Percentiles rank a stretch among this genome's conserved stretches.
These are phyloP conservation scores for Stomorhina lunata DNA, from an alignment of 2,888 invertebrate genomes.

Conservation along the genomic window DNA sequence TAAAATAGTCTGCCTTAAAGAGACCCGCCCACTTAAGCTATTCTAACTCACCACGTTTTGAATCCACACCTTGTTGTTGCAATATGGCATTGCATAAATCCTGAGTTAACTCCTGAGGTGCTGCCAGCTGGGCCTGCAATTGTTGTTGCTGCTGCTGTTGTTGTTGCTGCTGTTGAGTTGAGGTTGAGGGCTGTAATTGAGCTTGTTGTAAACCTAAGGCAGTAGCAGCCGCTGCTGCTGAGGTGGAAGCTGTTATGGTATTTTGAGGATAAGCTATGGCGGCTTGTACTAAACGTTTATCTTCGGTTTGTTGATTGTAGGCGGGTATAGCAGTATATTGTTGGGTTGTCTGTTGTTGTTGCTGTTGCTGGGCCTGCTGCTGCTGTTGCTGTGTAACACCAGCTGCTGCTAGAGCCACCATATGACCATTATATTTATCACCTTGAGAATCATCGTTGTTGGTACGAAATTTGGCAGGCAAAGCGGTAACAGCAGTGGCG, in stretches of 20 bases:
- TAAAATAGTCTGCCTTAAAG: background rate
- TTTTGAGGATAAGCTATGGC: constrained; percentile 75
- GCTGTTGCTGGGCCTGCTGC: constrained; percentile 71
- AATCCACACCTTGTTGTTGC: constrained; percentile 78
- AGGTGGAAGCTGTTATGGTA: constrained; percentile 71
- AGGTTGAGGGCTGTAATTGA: constrained; percentile 58
- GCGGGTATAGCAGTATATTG: constrained; percentile 74
- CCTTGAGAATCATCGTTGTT: constrained; percentile 77
- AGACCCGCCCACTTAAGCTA: constrained; percentile 59
- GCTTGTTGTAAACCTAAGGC: constrained; percentile 65
- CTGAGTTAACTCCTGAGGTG: constrained; percentile 79
- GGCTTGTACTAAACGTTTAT: constrained; percentile 73
- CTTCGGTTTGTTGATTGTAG: constrained; percentile 72
- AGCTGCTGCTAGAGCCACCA: constrained; percentile 72
- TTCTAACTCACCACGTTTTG: constrained; percentile 73
- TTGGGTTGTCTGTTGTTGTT: constrained; percentile 72
- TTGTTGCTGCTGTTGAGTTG: too few relatives aligned
- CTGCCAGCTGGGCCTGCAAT: constrained; percentile 74
- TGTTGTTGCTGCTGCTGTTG: too few relatives aligned
- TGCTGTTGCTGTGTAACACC: constrained; percentile 69
- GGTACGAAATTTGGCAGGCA: constrained; percentile 84
- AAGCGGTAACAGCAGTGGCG: constrained; percentile 76
- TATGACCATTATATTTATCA: constrained; percentile 81
- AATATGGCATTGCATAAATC: constrained; percentile 80
- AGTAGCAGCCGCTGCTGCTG: constrained; percentile 67